These are phyloP conservation scores for Electrona antarctica DNA, from an alignment of 2,113 vertebrate genomes.

Conservation along the genomic window DNA sequence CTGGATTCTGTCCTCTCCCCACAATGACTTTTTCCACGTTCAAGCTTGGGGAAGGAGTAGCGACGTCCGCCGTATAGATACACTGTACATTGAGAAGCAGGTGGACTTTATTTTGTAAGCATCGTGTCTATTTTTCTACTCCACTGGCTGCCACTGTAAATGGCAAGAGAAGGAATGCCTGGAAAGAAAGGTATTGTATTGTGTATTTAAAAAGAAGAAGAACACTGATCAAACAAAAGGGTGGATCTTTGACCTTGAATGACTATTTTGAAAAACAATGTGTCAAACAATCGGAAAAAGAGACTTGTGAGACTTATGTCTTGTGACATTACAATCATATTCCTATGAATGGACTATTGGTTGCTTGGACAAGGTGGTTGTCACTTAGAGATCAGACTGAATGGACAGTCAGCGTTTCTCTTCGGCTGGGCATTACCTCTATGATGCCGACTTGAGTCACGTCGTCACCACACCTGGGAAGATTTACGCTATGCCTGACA, in stretches of 20 bases:
- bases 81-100: slow-evolving; percentile 57
- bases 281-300: background rate
- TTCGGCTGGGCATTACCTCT: slow-evolving; percentile 19
- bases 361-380: background rate
- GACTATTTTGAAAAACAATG: background rate
- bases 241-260: no score
- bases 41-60: background rate
- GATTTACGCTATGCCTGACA: background rate
- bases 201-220: slow-evolving; percentile 12
- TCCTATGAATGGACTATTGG: slow-evolving; percentile 1
- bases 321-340: slow-evolving; percentile 5
- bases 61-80: slow-evolving; percentile 19
- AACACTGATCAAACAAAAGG: background rate
- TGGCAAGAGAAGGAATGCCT: slow-evolving; percentile 3
- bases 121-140: slow-evolving; percentile 78
- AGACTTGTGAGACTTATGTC: background rate
- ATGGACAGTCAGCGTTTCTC: slow-evolving; percentile 13
- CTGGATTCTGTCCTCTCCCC: background rate
- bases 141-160: slow-evolving; percentile 28
- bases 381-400: slow-evolving; percentile 1
- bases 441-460: background rate
- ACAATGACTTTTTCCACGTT: slow-evolving; percentile 11
- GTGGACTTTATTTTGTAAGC: slow-evolving; percentile 67
- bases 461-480: background rate
- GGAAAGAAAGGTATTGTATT: slow-evolving; percentile 23